Conservation (phyloP, 1,140 invertebrate species). For the Drosophila insularis region DNA sequence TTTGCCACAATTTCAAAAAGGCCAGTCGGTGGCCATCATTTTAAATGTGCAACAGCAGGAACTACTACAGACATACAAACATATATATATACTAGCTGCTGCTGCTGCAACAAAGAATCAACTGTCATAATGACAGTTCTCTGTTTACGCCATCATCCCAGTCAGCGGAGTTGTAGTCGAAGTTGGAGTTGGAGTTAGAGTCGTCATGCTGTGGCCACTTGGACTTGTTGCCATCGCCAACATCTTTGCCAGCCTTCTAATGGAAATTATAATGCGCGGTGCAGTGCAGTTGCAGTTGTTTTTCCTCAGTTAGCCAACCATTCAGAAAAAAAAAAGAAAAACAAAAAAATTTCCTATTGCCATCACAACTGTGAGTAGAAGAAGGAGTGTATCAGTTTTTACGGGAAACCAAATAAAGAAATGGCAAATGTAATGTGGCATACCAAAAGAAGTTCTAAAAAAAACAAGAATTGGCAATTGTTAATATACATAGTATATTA, state of each 20-base stretch:
- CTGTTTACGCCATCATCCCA: constrained; percentile 72
- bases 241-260: constrained; percentile 58
- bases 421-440: too few species aligned
- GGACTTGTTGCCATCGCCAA: constrained; percentile 48
- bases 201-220: constrained; percentile 59
- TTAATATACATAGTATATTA: too few species aligned
- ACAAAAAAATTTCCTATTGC: neutral
- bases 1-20: constrained; percentile 39
- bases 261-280: constrained; percentile 78
- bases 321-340: constrained; percentile 31
- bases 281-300: constrained; percentile 57
- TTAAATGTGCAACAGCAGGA: constrained; percentile 69
- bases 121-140: constrained; percentile 81
- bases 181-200: constrained; percentile 25
- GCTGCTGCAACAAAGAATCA: constrained; percentile 59
- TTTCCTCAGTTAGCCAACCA: constrained; percentile 27
- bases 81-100: constrained; percentile 16
- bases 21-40: constrained; percentile 71
- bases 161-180: constrained; percentile 35
- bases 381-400: constrained; percentile 12
- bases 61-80: constrained; percentile 22
- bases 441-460: too few species aligned
- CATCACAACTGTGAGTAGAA: neutral
- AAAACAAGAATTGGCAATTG: too few species aligned
- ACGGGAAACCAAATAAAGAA: too few species aligned